Evolutionary conservation across 2,888 invertebrate species (phyloP).

Genomic region (Patella pellucida): DNA sequence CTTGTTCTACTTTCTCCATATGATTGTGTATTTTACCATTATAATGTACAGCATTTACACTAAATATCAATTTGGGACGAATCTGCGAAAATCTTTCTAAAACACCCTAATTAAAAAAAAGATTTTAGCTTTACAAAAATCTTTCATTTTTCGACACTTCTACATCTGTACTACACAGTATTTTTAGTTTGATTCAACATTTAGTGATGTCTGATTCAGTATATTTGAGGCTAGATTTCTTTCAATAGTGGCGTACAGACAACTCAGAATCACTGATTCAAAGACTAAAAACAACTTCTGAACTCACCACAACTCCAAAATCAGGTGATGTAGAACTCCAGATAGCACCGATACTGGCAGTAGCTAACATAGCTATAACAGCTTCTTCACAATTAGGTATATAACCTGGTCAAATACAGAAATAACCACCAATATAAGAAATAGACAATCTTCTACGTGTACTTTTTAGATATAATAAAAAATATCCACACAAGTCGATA

Average conservation of each 20-base stretch:
- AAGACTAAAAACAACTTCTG: too few relatives aligned
- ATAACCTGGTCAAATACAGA: slow-evolving; percentile 68
- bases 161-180: too few relatives aligned
- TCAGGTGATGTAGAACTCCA: slow-evolving; percentile 76
- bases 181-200: too few relatives aligned
- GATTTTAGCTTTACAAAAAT: background rate
- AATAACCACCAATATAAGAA: background rate
- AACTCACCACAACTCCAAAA: slow-evolving; percentile 73
- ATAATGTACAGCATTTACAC: slow-evolving; percentile 74
- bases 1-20: slow-evolving; percentile 72
- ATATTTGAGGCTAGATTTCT: too few relatives aligned
- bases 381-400: slow-evolving; percentile 74
- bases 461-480: too few relatives aligned
- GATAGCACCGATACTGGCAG: slow-evolving; percentile 74
- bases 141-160: background rate
- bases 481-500: too few relatives aligned
- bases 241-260: too few relatives aligned
- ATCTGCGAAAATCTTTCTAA: slow-evolving; percentile 74
- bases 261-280: too few relatives aligned
- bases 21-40: slow-evolving; percentile 74
- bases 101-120: slow-evolving; percentile 68
- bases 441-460: too few relatives aligned
- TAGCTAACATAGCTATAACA: slow-evolving; percentile 74
- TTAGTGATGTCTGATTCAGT: too few relatives aligned
- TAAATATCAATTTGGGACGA: slow-evolving; percentile 74